phyloP scores from a whole-genome alignment of 2,113 vertebrate genomes.

The Antechinus flavipes region DNA sequence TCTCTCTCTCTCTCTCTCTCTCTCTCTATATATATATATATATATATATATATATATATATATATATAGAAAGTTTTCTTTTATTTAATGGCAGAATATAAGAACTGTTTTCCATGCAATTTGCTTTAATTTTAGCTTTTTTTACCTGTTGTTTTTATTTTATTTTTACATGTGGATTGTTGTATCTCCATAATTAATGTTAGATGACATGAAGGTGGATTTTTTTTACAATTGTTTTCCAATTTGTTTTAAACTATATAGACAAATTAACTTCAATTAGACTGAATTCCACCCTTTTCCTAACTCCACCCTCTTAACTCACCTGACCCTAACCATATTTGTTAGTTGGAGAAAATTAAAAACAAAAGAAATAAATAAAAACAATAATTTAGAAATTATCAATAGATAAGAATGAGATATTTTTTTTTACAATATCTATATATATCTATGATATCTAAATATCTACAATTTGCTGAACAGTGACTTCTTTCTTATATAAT shows the following conservation, averaged over 20 bases:
- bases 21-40: background rate
- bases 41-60: background rate
- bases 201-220: slow-evolving; percentile 23
- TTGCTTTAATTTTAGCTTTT: slow-evolving; percentile 55
- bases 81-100: slow-evolving; percentile 33
- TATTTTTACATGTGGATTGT: slow-evolving; percentile 40
- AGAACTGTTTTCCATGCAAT: slow-evolving; percentile 25
- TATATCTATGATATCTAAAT: background rate
- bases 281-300: slow-evolving; percentile 38
- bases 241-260: slow-evolving; percentile 36
- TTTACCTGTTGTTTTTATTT: slow-evolving; percentile 47
- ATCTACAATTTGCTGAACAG: slow-evolving; percentile 3
- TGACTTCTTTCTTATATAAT: background rate
- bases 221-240: slow-evolving; percentile 38
- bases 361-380: slow-evolving; percentile 19
- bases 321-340: background rate
- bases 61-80: slow-evolving; percentile 23
- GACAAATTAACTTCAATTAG: slow-evolving; percentile 48
- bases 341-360: slow-evolving; percentile 7
- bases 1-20: too few species aligned
- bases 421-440: background rate
- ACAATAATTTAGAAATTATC: slow-evolving; percentile 14
- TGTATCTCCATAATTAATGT: slow-evolving; percentile 44
- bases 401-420: slow-evolving; percentile 2
- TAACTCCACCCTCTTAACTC: background rate